Base-by-base conservation (phyloP, 2,888 invertebrate species). In the Pilophorus perplexus region DNA sequence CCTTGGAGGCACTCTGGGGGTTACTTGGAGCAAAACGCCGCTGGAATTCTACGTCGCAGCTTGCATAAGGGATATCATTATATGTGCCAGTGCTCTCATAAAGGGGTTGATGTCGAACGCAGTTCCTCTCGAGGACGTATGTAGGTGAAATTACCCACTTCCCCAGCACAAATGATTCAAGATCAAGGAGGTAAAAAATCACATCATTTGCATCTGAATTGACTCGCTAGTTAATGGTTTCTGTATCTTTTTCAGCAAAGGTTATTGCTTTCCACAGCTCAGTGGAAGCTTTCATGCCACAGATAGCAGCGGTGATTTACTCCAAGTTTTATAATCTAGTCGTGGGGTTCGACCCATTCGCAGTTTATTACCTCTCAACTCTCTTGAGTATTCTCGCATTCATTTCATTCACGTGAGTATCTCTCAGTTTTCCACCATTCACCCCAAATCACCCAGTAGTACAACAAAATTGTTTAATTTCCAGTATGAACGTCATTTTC, bases 241-340 rank as follows among this genome's bases (percentile, higher is more conserved):
- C 6, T 8, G 12, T 12, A 33, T 12, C 6, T 8, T 28, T 52
- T 52, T 1, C 62, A 62, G 62, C 28, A 27, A 62, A 62, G 14
- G 46, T 62, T 5, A 2, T 62, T 1, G 25, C 62, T 10, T 62
- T 62, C 38, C 25, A 25, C 6, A 33, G 33, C n/a, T 22, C 62
- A 10, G 28, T 62, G 1, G 62, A 62, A 18, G 44, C 62, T 3
- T 44, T 62, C 46, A 62, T 46, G 44, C 62, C 62, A n/a, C 62
- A 62, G 22, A 6, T 62, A 16, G 46, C 38, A 27, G 46, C 44
- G 3, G 10, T 62, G n/a, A 18, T 23, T 10, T 62, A 62, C 33
- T 22, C 62, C 10, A 62, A 23, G 16, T n/a, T 62, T 14, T 62
- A 46, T 48, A 48, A 62, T 28, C 2, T 18, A 18, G 33, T 40